Evolutionary conservation across 2,113 vertebrate species (phyloP), one percentile per base, ranked within the genome.

Genomic region (Recurvirostra avosetta): DNA sequence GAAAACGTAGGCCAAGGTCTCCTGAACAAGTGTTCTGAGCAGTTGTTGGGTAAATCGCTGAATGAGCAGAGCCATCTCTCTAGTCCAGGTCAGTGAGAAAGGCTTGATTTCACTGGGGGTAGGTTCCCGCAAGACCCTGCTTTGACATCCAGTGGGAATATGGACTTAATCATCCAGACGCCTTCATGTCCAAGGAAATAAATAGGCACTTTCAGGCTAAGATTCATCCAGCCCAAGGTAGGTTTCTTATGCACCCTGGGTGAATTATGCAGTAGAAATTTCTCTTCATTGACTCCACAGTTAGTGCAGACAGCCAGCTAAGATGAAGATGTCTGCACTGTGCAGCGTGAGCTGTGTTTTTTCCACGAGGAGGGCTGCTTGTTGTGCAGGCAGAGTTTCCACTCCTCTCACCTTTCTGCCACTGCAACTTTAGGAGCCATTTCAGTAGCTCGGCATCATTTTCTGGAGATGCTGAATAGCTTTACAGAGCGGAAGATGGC

Each of bases 371-470:
- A 40, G 88, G 75, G 63, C 87, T 91, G 93, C 45, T 87, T 15
- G 6, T 73, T 59, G 26, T 18, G 36, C 91, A 90, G 97, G 92
- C 95, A 96, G 95, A 59, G 86, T 94, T 97, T 76, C 88, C 90
- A 0, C 43, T 86, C 94, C 95, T 97, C 97, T 94, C 95, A 85
- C 85, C 96, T 97, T 97, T 97, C 96, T 84, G 90, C 89, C 85
- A 70, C 82, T 88, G 93, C 95, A 97, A 90, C 93, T 18, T 68
- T 15, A 50, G 97, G 96, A 97, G 88, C 66, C 6, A 14, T 94
- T 94, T 86, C 92, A 25, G 86, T 88, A 91, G 86, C 94, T 59
- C 96, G 96, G 91, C 92, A 87, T 96, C 13, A 11, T 40, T 61
- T 84, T 34, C 63, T 76, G 74, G 71, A 65, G 87, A 43, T 85